Percentiles rank a stretch among this genome's conserved stretches.
Conservation (phyloP, 2,888 invertebrate species). For the Sarcophaga rosellei region DNA sequence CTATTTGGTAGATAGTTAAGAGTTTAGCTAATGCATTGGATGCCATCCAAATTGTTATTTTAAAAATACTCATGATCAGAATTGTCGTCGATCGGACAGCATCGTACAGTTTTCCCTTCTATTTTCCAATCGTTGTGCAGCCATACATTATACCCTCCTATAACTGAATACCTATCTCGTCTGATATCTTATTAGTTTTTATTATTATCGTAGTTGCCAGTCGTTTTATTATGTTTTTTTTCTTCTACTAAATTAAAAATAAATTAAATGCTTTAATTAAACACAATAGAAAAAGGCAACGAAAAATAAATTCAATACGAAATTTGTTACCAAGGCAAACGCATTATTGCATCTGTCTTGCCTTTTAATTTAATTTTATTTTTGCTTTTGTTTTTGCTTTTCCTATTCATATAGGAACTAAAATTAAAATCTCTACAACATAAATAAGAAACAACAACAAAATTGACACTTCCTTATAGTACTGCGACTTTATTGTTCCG, state of each 20-base stretch:
- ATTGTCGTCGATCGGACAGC: slow-evolving; percentile 68
- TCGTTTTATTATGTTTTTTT: neutral
- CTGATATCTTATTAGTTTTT: slow-evolving; percentile 8
- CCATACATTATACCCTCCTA: slow-evolving; percentile 22
- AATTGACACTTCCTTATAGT: slow-evolving; percentile 47
- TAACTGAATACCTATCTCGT: slow-evolving; percentile 35
- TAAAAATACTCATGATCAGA: slow-evolving; percentile 76
- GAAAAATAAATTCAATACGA: slow-evolving; percentile 16
- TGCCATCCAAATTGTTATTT: slow-evolving; percentile 79
- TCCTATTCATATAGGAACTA: neutral
- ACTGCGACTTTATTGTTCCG: slow-evolving; percentile 36
- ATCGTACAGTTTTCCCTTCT: slow-evolving; percentile 43
- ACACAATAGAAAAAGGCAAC: neutral
- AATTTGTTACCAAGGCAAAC: slow-evolving; percentile 65
- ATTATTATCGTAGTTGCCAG: neutral
- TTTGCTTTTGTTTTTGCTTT: no score
- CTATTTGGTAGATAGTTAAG: slow-evolving; percentile 54
- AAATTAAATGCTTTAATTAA: slow-evolving; percentile 54
- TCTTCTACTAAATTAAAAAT: slow-evolving; percentile 38
- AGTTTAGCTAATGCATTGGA: slow-evolving; percentile 79
- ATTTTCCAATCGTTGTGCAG: slow-evolving; percentile 1
- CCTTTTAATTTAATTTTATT: neutral
- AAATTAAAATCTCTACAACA: slow-evolving; percentile 21
- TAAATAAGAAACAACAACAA: neutral
- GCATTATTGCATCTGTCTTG: slow-evolving; percentile 52